Percentiles rank a stretch among this genome's conserved stretches.
These are phyloP conservation scores for Drosophila subobscura DNA, from an alignment of 1,140 invertebrate species.

Conservation along the genomic window DNA sequence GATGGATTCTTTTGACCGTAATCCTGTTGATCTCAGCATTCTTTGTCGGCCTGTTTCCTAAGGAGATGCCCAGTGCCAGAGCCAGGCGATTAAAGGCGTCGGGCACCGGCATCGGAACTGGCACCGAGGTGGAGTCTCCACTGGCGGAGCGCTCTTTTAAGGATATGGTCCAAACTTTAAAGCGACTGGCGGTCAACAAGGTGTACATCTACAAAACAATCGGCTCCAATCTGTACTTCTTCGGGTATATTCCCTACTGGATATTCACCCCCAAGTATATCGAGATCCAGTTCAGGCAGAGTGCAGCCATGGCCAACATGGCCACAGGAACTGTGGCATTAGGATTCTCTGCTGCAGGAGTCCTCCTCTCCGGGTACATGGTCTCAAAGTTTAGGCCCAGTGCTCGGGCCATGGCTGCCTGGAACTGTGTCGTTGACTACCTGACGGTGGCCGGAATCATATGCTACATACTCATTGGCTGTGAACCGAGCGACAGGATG, in stretches of 20 bases:
- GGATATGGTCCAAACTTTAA: slow-evolving; percentile 59
- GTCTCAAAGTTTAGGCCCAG: slow-evolving; percentile 89
- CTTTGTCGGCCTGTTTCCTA: slow-evolving; percentile 87
- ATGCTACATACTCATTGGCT: slow-evolving; percentile 88
- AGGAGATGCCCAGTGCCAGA: slow-evolving; percentile 85
- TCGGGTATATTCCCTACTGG: slow-evolving; percentile 90
- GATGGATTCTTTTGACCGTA: slow-evolving; percentile 88
- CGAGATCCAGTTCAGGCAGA: slow-evolving; percentile 89
- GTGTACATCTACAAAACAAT: slow-evolving; percentile 88
- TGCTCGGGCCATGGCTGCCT: slow-evolving; percentile 87
- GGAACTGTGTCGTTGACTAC: slow-evolving; percentile 89
- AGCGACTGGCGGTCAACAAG: slow-evolving; percentile 85
- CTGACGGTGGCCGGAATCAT: slow-evolving; percentile 87
- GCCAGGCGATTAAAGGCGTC: slow-evolving; percentile 36
- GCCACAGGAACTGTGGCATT: slow-evolving; percentile 89
- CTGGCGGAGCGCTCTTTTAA: slow-evolving; percentile 45
- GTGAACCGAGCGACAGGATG: slow-evolving; percentile 83
- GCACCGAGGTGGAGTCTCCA: slow-evolving; percentile 4
- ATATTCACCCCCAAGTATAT: slow-evolving; percentile 91
- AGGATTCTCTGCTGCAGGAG: slow-evolving; percentile 88
- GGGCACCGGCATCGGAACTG: not conserved
- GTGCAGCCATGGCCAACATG: slow-evolving; percentile 87
- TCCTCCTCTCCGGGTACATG: slow-evolving; percentile 87
- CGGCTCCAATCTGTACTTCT: slow-evolving; percentile 87
- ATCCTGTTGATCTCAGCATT: slow-evolving; percentile 86